A percentile compares a stretch with the other conserved stretches of the same genome.
These are phyloP conservation scores for Willowsia nigromaculata DNA, from an alignment of 2,888 invertebrate species.

Conservation along the genomic window DNA sequence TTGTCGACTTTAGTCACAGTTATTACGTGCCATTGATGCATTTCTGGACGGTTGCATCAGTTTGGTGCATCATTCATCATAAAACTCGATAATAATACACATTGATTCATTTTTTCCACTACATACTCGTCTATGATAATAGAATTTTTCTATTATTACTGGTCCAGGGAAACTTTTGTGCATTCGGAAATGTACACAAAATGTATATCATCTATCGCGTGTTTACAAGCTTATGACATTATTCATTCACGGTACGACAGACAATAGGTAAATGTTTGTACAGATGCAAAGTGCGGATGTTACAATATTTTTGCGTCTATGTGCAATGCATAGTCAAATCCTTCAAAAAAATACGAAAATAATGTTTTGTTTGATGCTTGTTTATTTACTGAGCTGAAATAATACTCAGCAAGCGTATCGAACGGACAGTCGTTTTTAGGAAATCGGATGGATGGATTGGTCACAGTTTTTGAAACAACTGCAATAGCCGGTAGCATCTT, in stretches of 20 bases:
- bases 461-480: constrained; percentile 7
- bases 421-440: constrained; percentile 24
- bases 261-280: constrained; percentile 44
- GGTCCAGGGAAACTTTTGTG: neutral
- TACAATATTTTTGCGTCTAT: constrained; percentile 33
- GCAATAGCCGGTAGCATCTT: neutral
- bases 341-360: constrained; percentile 36
- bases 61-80: constrained; percentile 42
- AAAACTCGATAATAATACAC: constrained; percentile 31
- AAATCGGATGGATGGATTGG: constrained; percentile 10
- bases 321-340: neutral
- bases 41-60: constrained; percentile 51
- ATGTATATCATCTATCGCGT: too few relatives aligned
- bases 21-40: constrained; percentile 41
- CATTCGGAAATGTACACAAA: neutral
- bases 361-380: constrained; percentile 19
- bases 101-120: constrained; percentile 6
- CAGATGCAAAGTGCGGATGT: constrained; percentile 55
- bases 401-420: constrained; percentile 41
- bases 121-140: neutral
- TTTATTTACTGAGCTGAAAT: constrained; percentile 40
- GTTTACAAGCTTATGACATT: constrained; percentile 31
- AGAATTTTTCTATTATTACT: neutral
- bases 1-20: constrained; percentile 30
- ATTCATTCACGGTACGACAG: constrained; percentile 15